Conservation (phyloP, 2,797 vertebrate species). For the Dipus sagitta region DNA sequence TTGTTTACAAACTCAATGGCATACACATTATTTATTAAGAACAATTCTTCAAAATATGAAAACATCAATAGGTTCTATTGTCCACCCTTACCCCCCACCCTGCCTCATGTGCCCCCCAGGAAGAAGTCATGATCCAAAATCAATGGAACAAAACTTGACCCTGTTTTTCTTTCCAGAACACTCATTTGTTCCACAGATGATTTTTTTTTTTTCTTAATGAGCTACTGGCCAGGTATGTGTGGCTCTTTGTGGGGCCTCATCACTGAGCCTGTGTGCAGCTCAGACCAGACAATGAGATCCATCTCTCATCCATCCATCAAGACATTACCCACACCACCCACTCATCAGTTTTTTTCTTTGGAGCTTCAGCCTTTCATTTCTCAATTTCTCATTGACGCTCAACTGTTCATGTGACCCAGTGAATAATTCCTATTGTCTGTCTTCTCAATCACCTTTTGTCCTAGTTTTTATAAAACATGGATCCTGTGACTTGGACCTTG, state of each 20-base stretch:
- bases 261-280: neutral
- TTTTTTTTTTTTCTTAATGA: conserved; percentile 46
- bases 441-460: conserved; percentile 79
- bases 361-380: conserved; percentile 68
- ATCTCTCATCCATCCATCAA: conserved; percentile 38
- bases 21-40: conserved; percentile 5
- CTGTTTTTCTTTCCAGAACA: conserved; percentile 5
- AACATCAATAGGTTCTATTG: neutral
- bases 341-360: conserved; percentile 43
- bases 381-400: conserved; percentile 67
- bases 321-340: conserved; percentile 47
- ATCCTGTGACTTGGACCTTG: conserved; percentile 51
- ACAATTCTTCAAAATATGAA: neutral
- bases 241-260: conserved; percentile 32
- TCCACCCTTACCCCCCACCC: neutral
- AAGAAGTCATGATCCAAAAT: conserved; percentile 42
- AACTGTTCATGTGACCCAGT: conserved; percentile 16
- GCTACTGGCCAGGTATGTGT: conserved; percentile 18
- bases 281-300: neutral
- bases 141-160: conserved; percentile 34
- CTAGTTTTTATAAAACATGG: conserved; percentile 39
- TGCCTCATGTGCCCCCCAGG: neutral
- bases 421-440: conserved; percentile 79
- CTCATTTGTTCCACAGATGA: conserved; percentile 20
- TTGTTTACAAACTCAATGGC: neutral